Evolutionary conservation across 2,888 invertebrate species (phyloP).

Genomic region (Polymixis lichenea): DNA sequence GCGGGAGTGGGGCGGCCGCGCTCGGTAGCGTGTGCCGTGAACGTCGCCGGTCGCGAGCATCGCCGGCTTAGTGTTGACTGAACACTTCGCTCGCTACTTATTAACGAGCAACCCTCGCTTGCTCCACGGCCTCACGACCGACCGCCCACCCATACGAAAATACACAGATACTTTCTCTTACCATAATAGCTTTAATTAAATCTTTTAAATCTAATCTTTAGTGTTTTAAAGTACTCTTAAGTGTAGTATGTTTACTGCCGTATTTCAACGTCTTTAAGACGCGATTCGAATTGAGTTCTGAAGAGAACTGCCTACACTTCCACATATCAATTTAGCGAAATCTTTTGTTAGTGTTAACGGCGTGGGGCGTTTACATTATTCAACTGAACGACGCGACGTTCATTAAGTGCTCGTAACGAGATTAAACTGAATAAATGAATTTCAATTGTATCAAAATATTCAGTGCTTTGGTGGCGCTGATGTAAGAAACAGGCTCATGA

Average conservation of each 20-base stretch:
- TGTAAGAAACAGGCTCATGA: constrained; percentile 8
- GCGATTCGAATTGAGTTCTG: constrained; percentile 27
- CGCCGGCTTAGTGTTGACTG: constrained; percentile 56
- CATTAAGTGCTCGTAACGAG: constrained; percentile 71
- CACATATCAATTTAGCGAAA: constrained; percentile 52
- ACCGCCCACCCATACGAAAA: background rate
- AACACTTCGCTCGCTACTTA: constrained; percentile 56
- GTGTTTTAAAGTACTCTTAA: constrained; percentile 4
- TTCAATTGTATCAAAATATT: constrained; percentile 66
- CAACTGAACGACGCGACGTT: constrained; percentile 66
- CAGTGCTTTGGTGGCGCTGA: constrained; percentile 9
- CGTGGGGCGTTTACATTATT: constrained; percentile 64
- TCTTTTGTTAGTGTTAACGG: constrained; percentile 55
- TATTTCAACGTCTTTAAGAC: constrained; percentile 24
- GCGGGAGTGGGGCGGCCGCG: constrained; percentile 26
- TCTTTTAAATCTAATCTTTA: constrained; percentile 13
- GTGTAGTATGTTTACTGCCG: constrained; percentile 4
- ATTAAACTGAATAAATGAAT: constrained; percentile 71
- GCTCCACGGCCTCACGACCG: constrained; percentile 18
- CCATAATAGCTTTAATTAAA: constrained; percentile 27
- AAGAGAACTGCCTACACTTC: constrained; percentile 28
- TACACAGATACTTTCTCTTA: constrained; percentile 6
- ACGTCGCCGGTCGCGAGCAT: constrained; percentile 11
- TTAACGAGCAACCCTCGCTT: constrained; percentile 31
- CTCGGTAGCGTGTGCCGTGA: constrained; percentile 19